Evolutionary conservation across 2,797 vertebrate genomes (phyloP).

Genomic region (Enteromius mattozi): DNA sequence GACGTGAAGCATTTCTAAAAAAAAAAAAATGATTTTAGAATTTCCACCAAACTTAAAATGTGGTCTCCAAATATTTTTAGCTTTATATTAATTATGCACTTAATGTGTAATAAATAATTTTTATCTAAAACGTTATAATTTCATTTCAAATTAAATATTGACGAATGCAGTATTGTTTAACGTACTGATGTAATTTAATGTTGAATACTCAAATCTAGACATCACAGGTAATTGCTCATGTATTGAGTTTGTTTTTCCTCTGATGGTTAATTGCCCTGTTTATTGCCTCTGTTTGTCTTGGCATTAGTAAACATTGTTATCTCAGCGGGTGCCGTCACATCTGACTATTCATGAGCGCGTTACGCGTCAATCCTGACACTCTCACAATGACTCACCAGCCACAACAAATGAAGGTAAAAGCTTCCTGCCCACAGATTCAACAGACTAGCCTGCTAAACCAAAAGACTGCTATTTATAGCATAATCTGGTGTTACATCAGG

Average conservation of each 20-base stretch:
- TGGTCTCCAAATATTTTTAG: neutral
- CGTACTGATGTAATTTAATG: neutral
- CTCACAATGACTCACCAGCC: slow-evolving; percentile 47
- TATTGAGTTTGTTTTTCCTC: slow-evolving; percentile 54
- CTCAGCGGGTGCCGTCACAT: slow-evolving; percentile 57
- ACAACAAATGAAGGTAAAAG: slow-evolving; percentile 17
- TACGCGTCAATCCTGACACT: slow-evolving; percentile 49
- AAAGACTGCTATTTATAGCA: neutral
- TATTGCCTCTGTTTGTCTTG: slow-evolving; percentile 57
- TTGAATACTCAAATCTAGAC: slow-evolving; percentile 23
- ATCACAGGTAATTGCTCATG: slow-evolving; percentile 34
- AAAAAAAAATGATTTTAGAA: neutral
- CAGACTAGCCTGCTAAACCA: neutral
- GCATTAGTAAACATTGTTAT: slow-evolving; percentile 63
- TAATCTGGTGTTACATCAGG: slow-evolving; percentile 2
- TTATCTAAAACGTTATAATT: neutral
- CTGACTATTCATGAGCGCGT: slow-evolving; percentile 59
- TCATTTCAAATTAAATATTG: neutral
- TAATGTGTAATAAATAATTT: neutral
- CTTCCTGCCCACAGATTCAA: slow-evolving; percentile 30
- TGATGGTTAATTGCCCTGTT: slow-evolving; percentile 60
- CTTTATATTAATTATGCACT: neutral
- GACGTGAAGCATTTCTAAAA: neutral
- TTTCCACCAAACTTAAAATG: neutral
- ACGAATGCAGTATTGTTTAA: slow-evolving; percentile 13